Evolutionary conservation across 2,888 invertebrate species (phyloP), one percentile per base, ranked within the genome.

Genomic region (Drosophila basisetae): DNA sequence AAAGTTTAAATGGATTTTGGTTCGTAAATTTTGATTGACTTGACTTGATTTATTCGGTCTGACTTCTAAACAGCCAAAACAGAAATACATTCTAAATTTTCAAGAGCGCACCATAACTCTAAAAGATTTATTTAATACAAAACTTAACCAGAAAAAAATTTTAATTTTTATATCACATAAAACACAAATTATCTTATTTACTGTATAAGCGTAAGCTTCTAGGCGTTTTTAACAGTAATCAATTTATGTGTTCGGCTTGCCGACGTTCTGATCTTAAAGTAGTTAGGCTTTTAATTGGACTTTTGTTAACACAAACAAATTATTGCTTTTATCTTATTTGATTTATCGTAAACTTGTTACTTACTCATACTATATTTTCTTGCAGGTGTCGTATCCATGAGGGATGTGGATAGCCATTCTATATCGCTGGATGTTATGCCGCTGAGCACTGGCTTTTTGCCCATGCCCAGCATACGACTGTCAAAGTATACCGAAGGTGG

Each of bases 371-470:
- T 31, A 10, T 18, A 47, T 33, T 28, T 25, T 43, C 4, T 93
- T 93, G 0, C 90, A 96, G 96, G 96, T 69, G 96, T 96, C 6
- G 95, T 97, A 80, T 95, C 95, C 22, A 94, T 97, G 94, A 96
- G 95, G 70, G 94, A 95, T 59, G 94, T 94, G 6, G 95, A 95
- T 68, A 95, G 95, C 13, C 97, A 97, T 92, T 95, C 94, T 52
- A 97, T 98, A 56, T 95, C 96, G 0, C 93, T 99, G 78, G 98
- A 98, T 89, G 97, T 98, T 41, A 97, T 98, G 97, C 98, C 98
- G 4, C 94, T 99, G n/a, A 96, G 96, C 30, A 96, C 97, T 30
- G 99, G 99, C 28, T 97, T 96, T 92, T 94, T 98, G 76, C 98
- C 98, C 11, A 94, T 98, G 83, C 98, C 99, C 5, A 95, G 96